phyloP scores from a whole-genome alignment of 2,113 vertebrate species.

The Empidonax alnorum region DNA sequence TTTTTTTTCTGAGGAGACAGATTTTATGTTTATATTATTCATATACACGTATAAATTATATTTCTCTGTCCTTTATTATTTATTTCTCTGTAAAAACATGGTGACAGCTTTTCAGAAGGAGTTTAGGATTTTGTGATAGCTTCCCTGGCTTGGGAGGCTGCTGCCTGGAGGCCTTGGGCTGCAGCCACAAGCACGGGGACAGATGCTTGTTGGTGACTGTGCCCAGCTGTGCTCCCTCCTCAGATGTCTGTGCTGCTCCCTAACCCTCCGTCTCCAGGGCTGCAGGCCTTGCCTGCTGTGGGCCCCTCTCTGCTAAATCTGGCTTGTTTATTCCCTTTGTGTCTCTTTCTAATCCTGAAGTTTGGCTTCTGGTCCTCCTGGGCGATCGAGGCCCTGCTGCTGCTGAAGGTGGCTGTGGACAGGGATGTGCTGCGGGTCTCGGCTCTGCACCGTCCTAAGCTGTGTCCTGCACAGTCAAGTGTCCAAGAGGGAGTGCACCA shows the following conservation, averaged over 20 bases:
- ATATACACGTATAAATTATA: neutral
- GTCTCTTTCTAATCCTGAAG: neutral
- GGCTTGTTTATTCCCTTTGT: neutral
- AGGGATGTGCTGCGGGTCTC: too few species aligned
- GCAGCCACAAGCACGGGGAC: neutral
- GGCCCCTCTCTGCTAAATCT: neutral
- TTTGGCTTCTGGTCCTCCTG: neutral
- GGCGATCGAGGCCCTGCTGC: neutral
- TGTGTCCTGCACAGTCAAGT: fast-evolving
- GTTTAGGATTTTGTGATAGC: neutral
- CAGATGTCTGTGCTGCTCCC: neutral
- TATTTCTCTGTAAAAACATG: neutral
- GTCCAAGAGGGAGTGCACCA: fast-evolving
- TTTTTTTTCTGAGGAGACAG: neutral
- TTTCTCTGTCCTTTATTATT: neutral
- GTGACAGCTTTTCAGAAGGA: neutral
- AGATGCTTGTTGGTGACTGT: neutral
- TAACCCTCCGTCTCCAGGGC: neutral
- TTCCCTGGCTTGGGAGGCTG: neutral
- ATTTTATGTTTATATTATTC: neutral
- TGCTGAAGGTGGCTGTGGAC: too few species aligned
- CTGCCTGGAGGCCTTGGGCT: neutral
- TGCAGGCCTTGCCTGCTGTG: neutral
- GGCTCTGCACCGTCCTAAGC: neutral
- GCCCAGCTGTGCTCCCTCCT: neutral